Base-by-base conservation (phyloP, 2,888 invertebrate genomes). In the Halictus quadricinctus region DNA sequence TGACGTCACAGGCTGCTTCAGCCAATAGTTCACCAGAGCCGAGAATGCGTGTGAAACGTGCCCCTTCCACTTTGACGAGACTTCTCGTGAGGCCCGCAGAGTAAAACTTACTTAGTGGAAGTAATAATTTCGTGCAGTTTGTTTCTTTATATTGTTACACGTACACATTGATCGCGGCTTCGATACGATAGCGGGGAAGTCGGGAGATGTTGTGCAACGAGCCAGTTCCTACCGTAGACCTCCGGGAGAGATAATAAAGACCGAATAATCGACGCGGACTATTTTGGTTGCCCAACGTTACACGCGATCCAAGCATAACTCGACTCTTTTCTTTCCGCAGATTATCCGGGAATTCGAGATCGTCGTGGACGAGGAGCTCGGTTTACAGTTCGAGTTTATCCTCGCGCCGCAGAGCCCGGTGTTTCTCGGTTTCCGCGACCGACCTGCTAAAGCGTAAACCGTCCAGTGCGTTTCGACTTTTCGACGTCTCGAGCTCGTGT, bases 381-480 rank as follows among this genome's bases (percentile, higher is more conserved):
- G 97, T 91, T 95, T 97, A 50, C 96, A 97, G 92, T 98, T 98
- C 92, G 97, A 98, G 93, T 98, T 98, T 95, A 95, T 98, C 76
- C 93, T 98, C 84, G 96, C 97, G 8, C 98, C 98, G 4, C 96
- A 97, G 94, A 96, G 96, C 13, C 97, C 97, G 29, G 96, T 98
- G 21, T 95, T 96, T 15, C 95, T 98, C 90, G 95, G 95, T 81
- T 96, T 98, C 85, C 93, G 91, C 69, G 95, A 95, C 89, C 94
- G 94, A 83, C 3, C 41, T 21, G 43, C 54, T 48, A 82, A 25
- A 48, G n/a, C 73, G 13, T 79, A 74, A 76, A 21, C 80, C 29
- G 29, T 15, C 29, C 29, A 25, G 1, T 1, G 13, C 60, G 25
- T 64, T 64, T 60, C 25, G 25, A 29, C 6, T 12, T 60, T 6